These are phyloP conservation scores for Enteromius mattozi DNA, from an alignment of 2,797 vertebrate genomes.

Conservation along the genomic window DNA sequence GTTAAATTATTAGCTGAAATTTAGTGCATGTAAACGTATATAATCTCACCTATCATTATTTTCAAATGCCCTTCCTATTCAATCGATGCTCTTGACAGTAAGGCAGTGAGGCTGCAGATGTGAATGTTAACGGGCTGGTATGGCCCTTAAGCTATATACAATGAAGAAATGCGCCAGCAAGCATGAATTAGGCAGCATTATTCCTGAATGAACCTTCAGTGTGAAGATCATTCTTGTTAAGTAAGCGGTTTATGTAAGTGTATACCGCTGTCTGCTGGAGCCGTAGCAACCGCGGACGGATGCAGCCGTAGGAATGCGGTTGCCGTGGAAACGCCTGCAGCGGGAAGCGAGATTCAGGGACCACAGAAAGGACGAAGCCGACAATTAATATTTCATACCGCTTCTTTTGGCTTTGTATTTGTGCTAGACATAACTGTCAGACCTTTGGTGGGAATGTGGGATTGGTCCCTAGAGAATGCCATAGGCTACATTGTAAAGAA, in stretches of 20 bases:
- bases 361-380: conserved; percentile 27
- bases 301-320: conserved; percentile 48
- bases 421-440: conserved; percentile 1
- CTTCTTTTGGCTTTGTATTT: conserved; percentile 9
- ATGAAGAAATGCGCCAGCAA: neutral
- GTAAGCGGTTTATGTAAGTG: conserved; percentile 48
- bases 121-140: neutral
- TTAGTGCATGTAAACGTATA: neutral
- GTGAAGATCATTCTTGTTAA: conserved; percentile 13
- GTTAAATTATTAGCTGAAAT: neutral
- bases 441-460: neutral
- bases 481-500: neutral
- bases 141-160: neutral
- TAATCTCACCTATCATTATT: neutral
- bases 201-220: neutral
- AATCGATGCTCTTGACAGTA: neutral
- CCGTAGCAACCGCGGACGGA: conserved; percentile 34
- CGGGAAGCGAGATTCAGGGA: conserved; percentile 36
- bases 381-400: conserved; percentile 47
- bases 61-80: neutral
- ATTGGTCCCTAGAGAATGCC: neutral
- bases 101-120: neutral
- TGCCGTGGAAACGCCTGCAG: conserved; percentile 56
- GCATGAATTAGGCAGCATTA: neutral
- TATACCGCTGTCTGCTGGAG: conserved; percentile 37